Percentiles rank a stretch among this genome's conserved stretches.
phyloP scores from a whole-genome alignment of 92 coral and sea anemone genomes.

The Palythoa grandis region DNA sequence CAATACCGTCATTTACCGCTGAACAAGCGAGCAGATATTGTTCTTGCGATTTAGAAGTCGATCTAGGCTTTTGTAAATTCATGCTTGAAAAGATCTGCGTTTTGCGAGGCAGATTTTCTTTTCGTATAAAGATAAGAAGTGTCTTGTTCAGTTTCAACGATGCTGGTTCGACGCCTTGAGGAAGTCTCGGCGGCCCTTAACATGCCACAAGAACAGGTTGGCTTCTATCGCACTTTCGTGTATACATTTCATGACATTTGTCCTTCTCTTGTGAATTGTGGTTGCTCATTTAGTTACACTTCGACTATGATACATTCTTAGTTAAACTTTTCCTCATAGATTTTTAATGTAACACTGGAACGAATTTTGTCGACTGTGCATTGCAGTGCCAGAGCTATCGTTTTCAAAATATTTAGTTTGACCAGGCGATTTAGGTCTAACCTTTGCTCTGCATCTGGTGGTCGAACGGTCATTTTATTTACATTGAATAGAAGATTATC shows the following conservation, averaged over 20 bases:
- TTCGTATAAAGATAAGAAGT: neutral
- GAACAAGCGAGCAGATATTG: conserved; percentile 10
- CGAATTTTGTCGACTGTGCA: neutral
- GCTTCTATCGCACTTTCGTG: neutral
- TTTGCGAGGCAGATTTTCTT: neutral
- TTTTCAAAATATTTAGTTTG: neutral
- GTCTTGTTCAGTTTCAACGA: conserved; percentile 6
- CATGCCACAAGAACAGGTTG: conserved; percentile 42
- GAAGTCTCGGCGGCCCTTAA: neutral
- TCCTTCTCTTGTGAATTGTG: neutral
- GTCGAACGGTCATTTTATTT: neutral
- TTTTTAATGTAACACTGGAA: neutral
- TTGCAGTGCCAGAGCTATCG: neutral
- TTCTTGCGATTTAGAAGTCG: neutral
- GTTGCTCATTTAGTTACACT: neutral
- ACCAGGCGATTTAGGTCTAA: neutral
- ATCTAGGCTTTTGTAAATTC: neutral
- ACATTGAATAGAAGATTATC: neutral
- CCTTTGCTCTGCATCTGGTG: neutral
- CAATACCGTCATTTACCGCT: conserved; percentile 29
- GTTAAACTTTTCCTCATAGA: too few species aligned
- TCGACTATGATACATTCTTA: neutral
- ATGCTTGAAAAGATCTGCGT: neutral
- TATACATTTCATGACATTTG: neutral
- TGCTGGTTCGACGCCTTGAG: conserved; percentile 11